A percentile compares a stretch with the other conserved stretches of the same genome.
These are phyloP conservation scores for Strigops habroptila DNA, from an alignment of 2,113 vertebrate species.

Conservation along the genomic window DNA sequence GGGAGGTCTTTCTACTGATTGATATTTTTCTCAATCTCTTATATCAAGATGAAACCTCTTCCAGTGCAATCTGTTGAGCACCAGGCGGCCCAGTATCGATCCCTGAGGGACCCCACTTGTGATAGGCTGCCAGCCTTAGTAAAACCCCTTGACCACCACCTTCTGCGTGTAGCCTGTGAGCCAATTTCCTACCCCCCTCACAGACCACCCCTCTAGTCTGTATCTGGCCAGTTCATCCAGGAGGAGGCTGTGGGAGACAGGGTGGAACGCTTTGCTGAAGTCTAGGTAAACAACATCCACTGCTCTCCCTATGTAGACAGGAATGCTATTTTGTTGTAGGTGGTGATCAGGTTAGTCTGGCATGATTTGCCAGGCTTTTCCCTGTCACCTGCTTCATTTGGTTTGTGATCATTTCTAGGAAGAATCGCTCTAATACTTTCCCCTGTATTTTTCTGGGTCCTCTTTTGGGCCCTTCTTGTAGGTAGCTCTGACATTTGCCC, in stretches of 20 bases:
- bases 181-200: neutral
- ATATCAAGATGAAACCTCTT: neutral
- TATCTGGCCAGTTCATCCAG: neutral
- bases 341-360: neutral
- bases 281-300: neutral
- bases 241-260: neutral
- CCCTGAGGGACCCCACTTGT: neutral
- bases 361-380: neutral
- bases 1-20: neutral
- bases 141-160: neutral
- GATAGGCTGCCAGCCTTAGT: neutral
- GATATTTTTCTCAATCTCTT: neutral
- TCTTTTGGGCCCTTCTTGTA: neutral
- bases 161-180: neutral
- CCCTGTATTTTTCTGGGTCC: neutral
- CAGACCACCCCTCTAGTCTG: neutral
- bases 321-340: neutral
- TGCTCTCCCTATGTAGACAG: neutral
- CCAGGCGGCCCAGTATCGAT: fast-evolving
- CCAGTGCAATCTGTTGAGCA: neutral
- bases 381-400: neutral
- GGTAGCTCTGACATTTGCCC: neutral
- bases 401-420: neutral
- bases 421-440: neutral
- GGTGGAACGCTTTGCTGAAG: neutral